Conservation (phyloP, 2,113 vertebrate genomes). For the Hydrolagus affinis region DNA sequence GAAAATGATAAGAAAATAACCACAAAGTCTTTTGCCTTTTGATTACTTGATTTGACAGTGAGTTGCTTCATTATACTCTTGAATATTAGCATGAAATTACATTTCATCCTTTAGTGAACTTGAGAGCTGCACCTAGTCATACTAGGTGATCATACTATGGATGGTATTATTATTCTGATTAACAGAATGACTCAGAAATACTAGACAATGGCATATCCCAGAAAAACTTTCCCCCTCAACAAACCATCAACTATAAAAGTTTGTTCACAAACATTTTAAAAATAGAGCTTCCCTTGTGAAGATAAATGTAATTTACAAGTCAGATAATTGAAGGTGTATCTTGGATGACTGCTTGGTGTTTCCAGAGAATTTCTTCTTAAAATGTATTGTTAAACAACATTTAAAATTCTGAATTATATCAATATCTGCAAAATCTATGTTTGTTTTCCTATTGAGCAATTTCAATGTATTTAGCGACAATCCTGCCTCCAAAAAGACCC, state of each 20-base stretch:
- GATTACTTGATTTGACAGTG: not conserved
- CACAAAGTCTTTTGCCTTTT: not conserved
- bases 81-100: not conserved
- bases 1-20: not conserved
- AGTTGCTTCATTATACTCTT: not conserved
- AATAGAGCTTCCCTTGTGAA: too few species aligned
- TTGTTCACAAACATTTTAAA: not conserved
- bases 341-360: too few species aligned
- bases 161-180: too few species aligned
- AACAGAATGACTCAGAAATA: too few species aligned
- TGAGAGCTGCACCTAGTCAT: not conserved
- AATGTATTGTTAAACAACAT: too few species aligned
- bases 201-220: not conserved
- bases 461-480: not conserved
- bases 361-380: too few species aligned
- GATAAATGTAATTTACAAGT: too few species aligned
- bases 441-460: not conserved
- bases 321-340: too few species aligned
- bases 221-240: not conserved
- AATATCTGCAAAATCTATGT: not conserved
- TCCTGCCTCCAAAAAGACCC: not conserved
- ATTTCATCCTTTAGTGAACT: not conserved
- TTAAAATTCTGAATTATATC: too few species aligned
- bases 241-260: not conserved
- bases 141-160: not conserved